phyloP scores from a whole-genome alignment of 2,888 invertebrate species.

The Eristalis arbustorum region DNA sequence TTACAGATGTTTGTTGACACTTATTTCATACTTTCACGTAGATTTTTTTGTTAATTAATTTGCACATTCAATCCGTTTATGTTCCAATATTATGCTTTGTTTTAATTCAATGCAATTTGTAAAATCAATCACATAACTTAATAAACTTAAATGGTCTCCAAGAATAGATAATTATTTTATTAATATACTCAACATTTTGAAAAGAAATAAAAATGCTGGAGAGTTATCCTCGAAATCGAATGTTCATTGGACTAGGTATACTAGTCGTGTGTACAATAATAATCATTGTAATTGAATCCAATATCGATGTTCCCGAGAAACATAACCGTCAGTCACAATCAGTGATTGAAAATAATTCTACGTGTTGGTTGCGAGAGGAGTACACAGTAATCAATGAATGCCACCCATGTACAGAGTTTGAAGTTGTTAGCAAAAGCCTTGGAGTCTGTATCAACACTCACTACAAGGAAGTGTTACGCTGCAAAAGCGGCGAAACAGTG shows the following conservation, averaged over 20 bases:
- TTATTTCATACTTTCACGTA: constrained; percentile 8
- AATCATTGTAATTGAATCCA: constrained; percentile 90
- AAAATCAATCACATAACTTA: not conserved
- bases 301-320: constrained; percentile 75
- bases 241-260: constrained; percentile 88
- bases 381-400: constrained; percentile 88
- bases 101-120: not conserved
- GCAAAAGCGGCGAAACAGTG: constrained; percentile 89
- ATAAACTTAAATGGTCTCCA: not conserved
- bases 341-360: constrained; percentile 88
- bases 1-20: constrained; percentile 54
- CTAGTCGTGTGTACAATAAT: constrained; percentile 90
- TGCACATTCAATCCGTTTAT: constrained; percentile 11
- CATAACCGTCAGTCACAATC: constrained; percentile 80
- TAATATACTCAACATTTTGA: not conserved
- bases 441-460: constrained; percentile 91
- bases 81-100: constrained; percentile 11
- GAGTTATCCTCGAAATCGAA: constrained; percentile 90
- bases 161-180: not conserved
- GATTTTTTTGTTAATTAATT: not conserved
- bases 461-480: constrained; percentile 90
- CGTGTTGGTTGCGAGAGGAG: constrained; percentile 88
- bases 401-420: constrained; percentile 93
- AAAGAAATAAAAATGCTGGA: constrained; percentile 85
- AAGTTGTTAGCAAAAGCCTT: constrained; percentile 90